Evolutionary conservation across 2,888 invertebrate genomes (phyloP).

Genomic region (Andrena haemorrhoa): DNA sequence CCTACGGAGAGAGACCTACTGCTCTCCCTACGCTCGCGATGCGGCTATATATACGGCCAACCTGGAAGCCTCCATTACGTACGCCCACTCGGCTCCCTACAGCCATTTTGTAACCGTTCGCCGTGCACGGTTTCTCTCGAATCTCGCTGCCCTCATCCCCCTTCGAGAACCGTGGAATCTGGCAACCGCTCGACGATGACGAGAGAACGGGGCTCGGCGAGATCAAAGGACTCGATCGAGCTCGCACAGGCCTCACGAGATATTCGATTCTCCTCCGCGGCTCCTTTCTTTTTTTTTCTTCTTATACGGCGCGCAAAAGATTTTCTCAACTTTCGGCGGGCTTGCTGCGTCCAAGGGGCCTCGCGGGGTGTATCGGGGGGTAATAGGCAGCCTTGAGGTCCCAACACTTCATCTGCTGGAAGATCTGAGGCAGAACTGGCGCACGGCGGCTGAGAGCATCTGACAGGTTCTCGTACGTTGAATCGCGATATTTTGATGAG

Average conservation of each 20-base stretch:
- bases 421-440: no score
- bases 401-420: no score
- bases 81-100: constrained; percentile 84
- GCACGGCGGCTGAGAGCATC: no score
- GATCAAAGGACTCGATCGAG: constrained; percentile 49
- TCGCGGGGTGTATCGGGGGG: no score
- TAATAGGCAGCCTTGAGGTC: no score
- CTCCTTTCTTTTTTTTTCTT: neutral
- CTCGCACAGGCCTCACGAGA: constrained; percentile 16
- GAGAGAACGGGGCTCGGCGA: constrained; percentile 12
- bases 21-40: constrained; percentile 75
- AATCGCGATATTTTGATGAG: no score
- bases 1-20: constrained; percentile 76
- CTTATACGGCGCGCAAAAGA: neutral
- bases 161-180: constrained; percentile 29
- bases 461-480: no score
- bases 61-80: constrained; percentile 83
- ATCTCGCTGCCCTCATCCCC: constrained; percentile 63
- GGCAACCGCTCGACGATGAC: constrained; percentile 24
- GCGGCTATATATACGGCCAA: constrained; percentile 71
- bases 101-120: constrained; percentile 84
- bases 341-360: no score
- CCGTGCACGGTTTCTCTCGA: constrained; percentile 71
- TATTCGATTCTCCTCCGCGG: constrained; percentile 40
- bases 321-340: neutral